Conservation (phyloP, 2,888 invertebrate genomes). For the Phaonia tiefii region DNA sequence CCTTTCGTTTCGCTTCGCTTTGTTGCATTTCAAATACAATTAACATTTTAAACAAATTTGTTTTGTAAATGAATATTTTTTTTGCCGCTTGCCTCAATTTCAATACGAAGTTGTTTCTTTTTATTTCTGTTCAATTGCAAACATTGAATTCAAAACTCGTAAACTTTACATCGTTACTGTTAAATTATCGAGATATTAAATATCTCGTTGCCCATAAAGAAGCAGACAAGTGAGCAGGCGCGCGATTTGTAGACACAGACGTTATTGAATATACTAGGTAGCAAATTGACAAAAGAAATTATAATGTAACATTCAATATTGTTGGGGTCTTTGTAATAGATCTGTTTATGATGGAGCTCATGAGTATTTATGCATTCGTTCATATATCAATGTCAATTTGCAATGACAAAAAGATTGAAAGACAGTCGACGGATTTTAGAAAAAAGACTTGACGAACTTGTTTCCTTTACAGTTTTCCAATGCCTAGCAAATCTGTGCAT, state of each 20-base stretch:
- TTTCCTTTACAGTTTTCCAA: background rate
- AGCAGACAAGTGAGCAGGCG: background rate
- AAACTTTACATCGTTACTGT: background rate
- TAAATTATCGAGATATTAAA: constrained; percentile 4
- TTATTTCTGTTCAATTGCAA: background rate
- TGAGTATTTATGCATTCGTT: constrained; percentile 40
- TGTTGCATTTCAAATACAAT: background rate
- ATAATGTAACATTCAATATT: constrained; percentile 14
- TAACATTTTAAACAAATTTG: constrained; percentile 8
- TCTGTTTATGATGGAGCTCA: background rate
- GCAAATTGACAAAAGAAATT: constrained; percentile 57
- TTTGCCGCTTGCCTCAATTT: background rate
- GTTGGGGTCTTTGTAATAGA: background rate
- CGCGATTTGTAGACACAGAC: too few relatives aligned
- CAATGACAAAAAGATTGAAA: constrained; percentile 43
- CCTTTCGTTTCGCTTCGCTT: constrained; percentile 1
- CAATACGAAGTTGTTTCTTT: too few relatives aligned
- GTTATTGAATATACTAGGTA: too few relatives aligned
- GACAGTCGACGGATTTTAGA: background rate
- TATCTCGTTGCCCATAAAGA: background rate
- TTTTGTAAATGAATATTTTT: background rate
- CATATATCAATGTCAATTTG: constrained; percentile 64
- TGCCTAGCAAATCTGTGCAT: background rate
- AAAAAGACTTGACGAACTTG: background rate
- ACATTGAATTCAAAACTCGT: background rate